phyloP scores from a whole-genome alignment of 2,113 vertebrate species.

The Toxostoma redivivum region DNA sequence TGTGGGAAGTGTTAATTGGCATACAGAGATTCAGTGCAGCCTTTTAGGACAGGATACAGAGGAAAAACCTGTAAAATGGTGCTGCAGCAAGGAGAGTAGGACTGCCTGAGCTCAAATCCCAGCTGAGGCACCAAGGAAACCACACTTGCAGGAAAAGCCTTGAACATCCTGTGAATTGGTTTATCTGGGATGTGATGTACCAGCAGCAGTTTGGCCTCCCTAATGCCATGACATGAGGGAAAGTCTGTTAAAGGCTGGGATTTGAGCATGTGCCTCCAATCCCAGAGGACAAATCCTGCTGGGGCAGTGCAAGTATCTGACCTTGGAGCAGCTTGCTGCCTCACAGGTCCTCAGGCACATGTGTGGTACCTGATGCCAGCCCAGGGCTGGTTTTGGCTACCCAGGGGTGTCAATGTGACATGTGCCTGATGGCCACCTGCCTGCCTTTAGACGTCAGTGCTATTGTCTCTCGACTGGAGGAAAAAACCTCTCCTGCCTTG shows the following conservation, averaged over 20 bases:
- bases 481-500: background rate
- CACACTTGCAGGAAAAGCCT: background rate
- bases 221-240: background rate
- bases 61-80: background rate
- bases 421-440: background rate
- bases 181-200: background rate
- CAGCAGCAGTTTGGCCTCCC: background rate
- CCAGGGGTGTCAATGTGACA: background rate
- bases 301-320: background rate
- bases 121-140: background rate
- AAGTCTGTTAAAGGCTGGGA: background rate
- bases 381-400: background rate
- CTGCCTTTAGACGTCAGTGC: background rate
- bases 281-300: background rate
- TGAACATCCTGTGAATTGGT: background rate
- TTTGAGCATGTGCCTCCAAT: background rate
- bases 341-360: background rate
- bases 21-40: background rate
- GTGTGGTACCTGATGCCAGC: background rate
- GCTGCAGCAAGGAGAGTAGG: background rate
- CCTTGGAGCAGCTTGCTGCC: background rate
- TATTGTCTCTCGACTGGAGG: background rate
- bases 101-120: background rate
- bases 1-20: background rate
- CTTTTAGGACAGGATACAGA: background rate